Base-by-base conservation (phyloP, 2,888 invertebrate species). In the Microctonus brassicae region DNA sequence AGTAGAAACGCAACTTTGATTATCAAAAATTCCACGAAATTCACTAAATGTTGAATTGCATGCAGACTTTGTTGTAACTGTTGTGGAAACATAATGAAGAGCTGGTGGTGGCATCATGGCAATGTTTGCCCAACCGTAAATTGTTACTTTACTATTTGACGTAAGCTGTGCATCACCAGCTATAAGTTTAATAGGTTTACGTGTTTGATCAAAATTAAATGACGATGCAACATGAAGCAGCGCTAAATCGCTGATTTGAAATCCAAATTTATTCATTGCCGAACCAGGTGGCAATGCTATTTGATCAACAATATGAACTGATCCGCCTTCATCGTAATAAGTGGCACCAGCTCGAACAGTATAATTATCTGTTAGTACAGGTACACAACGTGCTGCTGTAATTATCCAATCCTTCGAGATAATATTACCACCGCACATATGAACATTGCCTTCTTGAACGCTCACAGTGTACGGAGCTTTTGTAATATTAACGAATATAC, bases 381-480 rank as follows among this genome's bases (percentile, higher is more conserved):
- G 77, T 63, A 89, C 77, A 75, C 92, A 92, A 78, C 92, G 91
- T 0, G 91, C 91, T 1, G 92, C 91, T 0, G 91, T 91, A 0
- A 92, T 55, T 0, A 91, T 84, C 11, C 89, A 88, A 47, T 88
- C 84, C 10, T 79, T 84, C 11, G 89, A 88, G 17, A 92, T 86
- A 22, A 90, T 89, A 7, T 90, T 87, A 0, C 90, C 92, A 0
- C 91, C 91, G 76, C 92, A 92, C 0, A 84, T 80, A 76, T 91
- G 91, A 0, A 82, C 78, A 0, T 89, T 89, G 0, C 7, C 2
- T 0, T 17, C 0, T 17, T 75, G 79, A 4, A 83, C 1, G 34
- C 78, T 80, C 10, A 81, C 75, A 47, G 47, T 47, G 17, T 47
- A 47, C 2, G 47, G 47, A 17, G 47, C 6, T 20, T 17, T 17